Percentiles rank a stretch among this genome's conserved stretches.
These are phyloP conservation scores for Ormyrus rosae DNA, from an alignment of 2,888 invertebrate species.

Conservation along the genomic window DNA sequence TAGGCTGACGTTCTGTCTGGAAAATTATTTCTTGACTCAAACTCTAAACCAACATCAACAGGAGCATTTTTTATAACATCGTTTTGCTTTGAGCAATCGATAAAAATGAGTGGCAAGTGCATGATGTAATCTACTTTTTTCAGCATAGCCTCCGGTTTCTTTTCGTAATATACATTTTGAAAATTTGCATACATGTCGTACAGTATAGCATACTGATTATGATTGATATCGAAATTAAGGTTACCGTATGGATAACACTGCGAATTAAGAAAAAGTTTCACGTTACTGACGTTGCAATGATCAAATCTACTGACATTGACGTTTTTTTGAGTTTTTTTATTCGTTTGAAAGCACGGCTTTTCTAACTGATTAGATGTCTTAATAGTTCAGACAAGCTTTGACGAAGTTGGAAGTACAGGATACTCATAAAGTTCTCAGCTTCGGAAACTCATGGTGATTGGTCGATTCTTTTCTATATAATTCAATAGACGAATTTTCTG, in stretches of 20 bases:
- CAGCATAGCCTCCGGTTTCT: not conserved
- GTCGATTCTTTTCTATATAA: conserved; percentile 53
- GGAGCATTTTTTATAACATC: conserved; percentile 33
- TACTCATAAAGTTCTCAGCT: conserved; percentile 72
- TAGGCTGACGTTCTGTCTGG: conserved; percentile 31
- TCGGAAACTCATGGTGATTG: conserved; percentile 63
- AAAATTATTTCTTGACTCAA: conserved; percentile 32
- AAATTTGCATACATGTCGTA: conserved; percentile 55
- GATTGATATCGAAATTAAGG: conserved; percentile 45
- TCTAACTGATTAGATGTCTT: conserved; percentile 71
- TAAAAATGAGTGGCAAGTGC: not conserved
- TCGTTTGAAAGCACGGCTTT: conserved; percentile 71
- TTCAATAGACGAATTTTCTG: conserved; percentile 58
- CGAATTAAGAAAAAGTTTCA: conserved; percentile 66
- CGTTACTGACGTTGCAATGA: conserved; percentile 67
- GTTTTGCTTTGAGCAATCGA: conserved; percentile 31
- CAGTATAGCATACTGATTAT: conserved; percentile 43
- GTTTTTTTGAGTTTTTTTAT: conserved; percentile 62
- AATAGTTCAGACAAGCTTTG: conserved; percentile 65
- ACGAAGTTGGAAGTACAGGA: conserved; percentile 67
- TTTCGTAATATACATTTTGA: conserved; percentile 57
- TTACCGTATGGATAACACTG: conserved; percentile 59
- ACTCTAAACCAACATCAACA: conserved; percentile 34
- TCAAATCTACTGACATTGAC: conserved; percentile 59
- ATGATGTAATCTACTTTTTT: not conserved